A percentile compares a stretch with the other conserved stretches of the same genome.
Conservation (phyloP, 2,113 vertebrate genomes). For the Numenius arquata region DNA sequence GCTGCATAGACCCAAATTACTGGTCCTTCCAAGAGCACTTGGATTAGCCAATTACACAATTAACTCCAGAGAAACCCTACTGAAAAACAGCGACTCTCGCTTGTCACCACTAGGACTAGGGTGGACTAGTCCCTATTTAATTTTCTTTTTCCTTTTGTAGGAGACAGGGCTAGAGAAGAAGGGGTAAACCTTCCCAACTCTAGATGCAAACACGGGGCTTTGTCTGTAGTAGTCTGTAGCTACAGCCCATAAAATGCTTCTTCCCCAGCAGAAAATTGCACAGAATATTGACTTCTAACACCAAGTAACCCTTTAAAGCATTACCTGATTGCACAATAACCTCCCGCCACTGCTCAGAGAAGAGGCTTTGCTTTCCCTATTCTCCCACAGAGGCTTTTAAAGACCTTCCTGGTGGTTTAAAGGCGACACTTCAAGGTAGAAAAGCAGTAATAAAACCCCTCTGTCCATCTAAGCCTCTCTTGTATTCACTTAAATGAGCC, state of each 20-base stretch:
- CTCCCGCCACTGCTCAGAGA: background rate
- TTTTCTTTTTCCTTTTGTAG: background rate
- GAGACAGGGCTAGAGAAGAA: background rate
- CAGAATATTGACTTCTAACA: background rate
- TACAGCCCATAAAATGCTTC: background rate
- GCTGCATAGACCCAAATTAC: background rate
- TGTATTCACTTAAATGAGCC: background rate
- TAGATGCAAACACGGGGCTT: background rate
- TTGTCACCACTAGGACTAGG: background rate
- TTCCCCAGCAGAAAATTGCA: background rate
- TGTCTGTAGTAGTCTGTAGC: background rate
- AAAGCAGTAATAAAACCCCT: background rate
- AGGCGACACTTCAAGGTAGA: background rate
- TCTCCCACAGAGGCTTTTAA: background rate
- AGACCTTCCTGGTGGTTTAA: background rate
- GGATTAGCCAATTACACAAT: rapidly evolving
- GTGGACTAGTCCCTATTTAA: background rate
- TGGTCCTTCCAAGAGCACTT: background rate
- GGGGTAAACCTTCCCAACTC: background rate
- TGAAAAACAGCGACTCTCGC: background rate
- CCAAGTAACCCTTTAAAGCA: background rate
- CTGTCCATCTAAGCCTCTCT: background rate
- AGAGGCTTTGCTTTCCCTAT: background rate
- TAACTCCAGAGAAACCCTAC: background rate
- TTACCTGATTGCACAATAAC: background rate